A percentile compares a stretch with the other conserved stretches of the same genome.
Conservation (phyloP, 2,888 invertebrate genomes). For the Pseudolycoriella hygida region DNA sequence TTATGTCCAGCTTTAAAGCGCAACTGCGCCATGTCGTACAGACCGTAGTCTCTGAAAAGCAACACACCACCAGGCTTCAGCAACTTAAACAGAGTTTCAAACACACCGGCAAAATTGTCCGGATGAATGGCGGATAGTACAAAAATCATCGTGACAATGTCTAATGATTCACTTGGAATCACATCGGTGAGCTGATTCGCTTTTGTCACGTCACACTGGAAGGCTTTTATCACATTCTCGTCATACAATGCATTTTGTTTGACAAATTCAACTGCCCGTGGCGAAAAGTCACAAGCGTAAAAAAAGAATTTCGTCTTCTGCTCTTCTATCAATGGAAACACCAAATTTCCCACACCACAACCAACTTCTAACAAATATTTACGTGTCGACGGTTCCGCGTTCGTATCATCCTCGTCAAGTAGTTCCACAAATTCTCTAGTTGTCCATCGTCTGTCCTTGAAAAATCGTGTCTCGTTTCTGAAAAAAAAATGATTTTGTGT, state of each 20-base stretch:
- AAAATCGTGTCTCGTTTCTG: constrained; percentile 87
- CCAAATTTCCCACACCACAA: constrained; percentile 93
- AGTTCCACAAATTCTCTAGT: constrained; percentile 83
- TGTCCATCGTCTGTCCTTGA: constrained; percentile 94
- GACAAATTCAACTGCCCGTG: constrained; percentile 74
- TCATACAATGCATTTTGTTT: constrained; percentile 50
- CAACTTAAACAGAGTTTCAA: constrained; percentile 43
- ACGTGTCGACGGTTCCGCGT: constrained; percentile 28
- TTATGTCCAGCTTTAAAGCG: constrained; percentile 87
- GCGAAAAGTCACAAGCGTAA: constrained; percentile 86
- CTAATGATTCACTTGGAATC: constrained; percentile 35
- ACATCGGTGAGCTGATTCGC: constrained; percentile 43
- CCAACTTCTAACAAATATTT: constrained; percentile 62
- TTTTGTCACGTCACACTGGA: constrained; percentile 76
- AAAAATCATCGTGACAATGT: constrained; percentile 82
- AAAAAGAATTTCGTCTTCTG: constrained; percentile 46
- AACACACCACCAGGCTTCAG: constrained; percentile 62
- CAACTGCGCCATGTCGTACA: constrained; percentile 91
- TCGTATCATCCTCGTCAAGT: constrained; percentile 20
- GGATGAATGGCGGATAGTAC: constrained; percentile 91
- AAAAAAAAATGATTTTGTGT: too few relatives aligned
- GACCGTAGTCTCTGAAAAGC: constrained; percentile 83
- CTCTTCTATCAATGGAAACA: constrained; percentile 78
- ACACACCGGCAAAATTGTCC: constrained; percentile 47
- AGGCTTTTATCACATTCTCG: constrained; percentile 47